A percentile compares a stretch with the other conserved stretches of the same genome.
Conservation (phyloP, 2,797 vertebrate species). For the Enteromius trimaculatus region DNA sequence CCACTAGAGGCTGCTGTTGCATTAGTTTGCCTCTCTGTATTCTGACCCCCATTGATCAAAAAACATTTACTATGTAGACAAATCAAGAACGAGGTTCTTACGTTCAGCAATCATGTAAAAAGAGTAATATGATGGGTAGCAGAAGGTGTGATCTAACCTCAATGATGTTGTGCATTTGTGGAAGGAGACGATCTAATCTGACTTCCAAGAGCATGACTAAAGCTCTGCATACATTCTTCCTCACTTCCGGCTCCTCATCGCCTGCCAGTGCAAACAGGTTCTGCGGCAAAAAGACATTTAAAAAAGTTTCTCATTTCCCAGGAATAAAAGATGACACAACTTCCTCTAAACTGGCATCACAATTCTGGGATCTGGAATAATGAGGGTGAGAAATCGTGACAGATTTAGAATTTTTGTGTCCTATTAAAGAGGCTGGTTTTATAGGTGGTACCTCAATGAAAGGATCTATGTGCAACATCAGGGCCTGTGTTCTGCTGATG, state of each 20-base stretch:
- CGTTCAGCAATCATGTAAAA: neutral
- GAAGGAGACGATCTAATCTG: slow-evolving; percentile 87
- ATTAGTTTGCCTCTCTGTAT: neutral
- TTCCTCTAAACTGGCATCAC: neutral
- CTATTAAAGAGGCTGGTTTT: neutral
- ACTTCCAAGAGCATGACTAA: slow-evolving; percentile 89
- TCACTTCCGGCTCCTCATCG: slow-evolving; percentile 86
- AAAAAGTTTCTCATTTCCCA: neutral
- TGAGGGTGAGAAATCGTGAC: neutral
- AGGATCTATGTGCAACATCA: slow-evolving; percentile 96
- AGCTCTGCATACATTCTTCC: slow-evolving; percentile 87
- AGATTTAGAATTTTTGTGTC: neutral
- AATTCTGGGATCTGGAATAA: neutral
- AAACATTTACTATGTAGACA: neutral
- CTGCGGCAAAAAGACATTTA: slow-evolving; percentile 63
- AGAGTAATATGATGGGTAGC: neutral
- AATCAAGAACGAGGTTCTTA: neutral
- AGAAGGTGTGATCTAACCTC: slow-evolving; percentile 72
- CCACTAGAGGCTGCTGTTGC: slow-evolving; percentile 33
- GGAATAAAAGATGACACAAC: neutral
- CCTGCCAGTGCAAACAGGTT: slow-evolving; percentile 86
- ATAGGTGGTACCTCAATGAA: slow-evolving; percentile 89
- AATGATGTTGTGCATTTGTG: slow-evolving; percentile 89
- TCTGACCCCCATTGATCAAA: neutral
- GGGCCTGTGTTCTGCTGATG: slow-evolving; percentile 96